phyloP scores from a whole-genome alignment of 2,888 invertebrate species.

The Sclerodermus sp. region DNA sequence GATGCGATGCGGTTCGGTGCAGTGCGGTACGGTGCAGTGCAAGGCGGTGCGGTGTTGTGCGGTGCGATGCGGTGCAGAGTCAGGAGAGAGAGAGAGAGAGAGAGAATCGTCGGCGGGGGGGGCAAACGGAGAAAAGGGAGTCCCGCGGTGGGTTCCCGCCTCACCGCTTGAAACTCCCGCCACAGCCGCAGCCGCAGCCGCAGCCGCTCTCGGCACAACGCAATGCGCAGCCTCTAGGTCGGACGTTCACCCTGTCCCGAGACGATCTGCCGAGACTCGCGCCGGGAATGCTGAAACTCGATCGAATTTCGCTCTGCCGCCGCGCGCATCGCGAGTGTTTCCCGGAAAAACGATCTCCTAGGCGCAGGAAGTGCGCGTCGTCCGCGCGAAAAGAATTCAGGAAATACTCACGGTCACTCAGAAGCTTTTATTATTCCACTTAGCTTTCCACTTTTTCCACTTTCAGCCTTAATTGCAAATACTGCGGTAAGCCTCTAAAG shows the following conservation, averaged over 20 bases:
- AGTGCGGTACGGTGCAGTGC: too few relatives aligned
- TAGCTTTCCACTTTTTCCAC: too few relatives aligned
- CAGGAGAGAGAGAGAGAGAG: not conserved
- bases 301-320: constrained; percentile 38
- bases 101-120: not conserved
- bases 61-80: too few relatives aligned
- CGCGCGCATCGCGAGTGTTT: constrained; percentile 4
- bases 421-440: too few relatives aligned
- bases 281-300: constrained; percentile 39
- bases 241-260: constrained; percentile 55
- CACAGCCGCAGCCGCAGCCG: not conserved
- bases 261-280: constrained; percentile 37
- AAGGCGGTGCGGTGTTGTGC: too few relatives aligned
- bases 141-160: constrained; percentile 15
- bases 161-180: not conserved
- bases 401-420: too few relatives aligned
- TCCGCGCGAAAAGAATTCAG: too few relatives aligned
- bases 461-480: too few relatives aligned
- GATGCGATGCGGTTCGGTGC: too few relatives aligned
- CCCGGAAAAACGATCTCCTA: not conserved
- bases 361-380: too few relatives aligned
- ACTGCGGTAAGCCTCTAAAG: too few relatives aligned
- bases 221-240: constrained; percentile 55
- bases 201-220: constrained; percentile 33
- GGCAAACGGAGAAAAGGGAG: too few relatives aligned